Base-by-base conservation (phyloP, 2,113 vertebrate species). In the Lampris incognitus region DNA sequence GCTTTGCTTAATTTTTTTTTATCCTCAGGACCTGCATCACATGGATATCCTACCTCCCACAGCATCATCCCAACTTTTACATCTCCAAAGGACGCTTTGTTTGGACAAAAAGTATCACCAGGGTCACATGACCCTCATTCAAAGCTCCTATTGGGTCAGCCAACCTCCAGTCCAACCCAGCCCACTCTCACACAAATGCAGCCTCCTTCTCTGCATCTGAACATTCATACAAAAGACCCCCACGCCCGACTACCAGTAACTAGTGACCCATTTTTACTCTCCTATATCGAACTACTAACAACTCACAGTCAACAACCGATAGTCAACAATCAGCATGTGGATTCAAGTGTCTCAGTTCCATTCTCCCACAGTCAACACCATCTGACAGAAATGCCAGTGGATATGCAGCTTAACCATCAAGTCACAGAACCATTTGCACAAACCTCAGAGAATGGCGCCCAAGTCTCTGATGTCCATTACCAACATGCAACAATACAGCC, bases 111-210 rank as follows among this genome's bases (percentile, higher is more conserved):
- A 13, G 65, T 60, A 11, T 50, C 67, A 36, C 38, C 50, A 1
- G 37, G 24, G 13, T 50, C 85, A 0, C 40, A 10, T 46, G 57
- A 60, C 1, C 46, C 0, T 66, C 39, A 78, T 68, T 72, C 76
- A 62, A 42, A 78, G 40, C 72, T 73, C 1, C 49, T 37, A 37
- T 52, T n/a, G 8, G 70, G 78, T 66, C 66, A 69, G 48, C 76
- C 82, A 51, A 71, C 73, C 5, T 54, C 54, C 4, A 65, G 24
- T 54, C 78, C 83, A 5, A 72, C 61, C 10, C 68, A 72, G 66
- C 37, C 1, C 1, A 61, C 80, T 10, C 66, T 82, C 10, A 80
- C 85, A 42, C 88, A 90, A 69, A 84, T 91, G 61, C 79, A 89
- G 7, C 79, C 78, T 38, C 87, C 86, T 61, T 76, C 78, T 41